A percentile compares a stretch with the other conserved stretches of the same genome.
These are phyloP conservation scores for Catagonus wagneri DNA, from an alignment of 2,113 vertebrate genomes.

Conservation along the genomic window DNA sequence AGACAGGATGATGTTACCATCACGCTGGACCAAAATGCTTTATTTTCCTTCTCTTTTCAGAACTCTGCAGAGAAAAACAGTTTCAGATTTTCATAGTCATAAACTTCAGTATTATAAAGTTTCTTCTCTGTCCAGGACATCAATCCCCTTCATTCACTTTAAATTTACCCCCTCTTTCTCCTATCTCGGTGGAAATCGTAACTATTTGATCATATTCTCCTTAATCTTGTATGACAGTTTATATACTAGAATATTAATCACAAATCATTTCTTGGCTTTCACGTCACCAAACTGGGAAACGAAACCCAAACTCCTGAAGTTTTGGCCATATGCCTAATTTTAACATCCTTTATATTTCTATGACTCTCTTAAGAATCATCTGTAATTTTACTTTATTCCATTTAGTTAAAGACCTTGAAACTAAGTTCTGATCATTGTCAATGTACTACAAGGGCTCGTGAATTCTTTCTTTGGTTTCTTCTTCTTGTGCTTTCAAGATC, in stretches of 20 bases:
- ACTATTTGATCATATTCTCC: neutral
- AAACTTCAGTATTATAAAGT: neutral
- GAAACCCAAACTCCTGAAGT: neutral
- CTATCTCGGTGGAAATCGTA: neutral
- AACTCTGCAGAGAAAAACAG: neutral
- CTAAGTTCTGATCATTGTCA: neutral
- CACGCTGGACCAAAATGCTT: neutral
- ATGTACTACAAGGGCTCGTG: neutral
- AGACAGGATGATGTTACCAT: neutral
- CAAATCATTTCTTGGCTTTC: neutral
- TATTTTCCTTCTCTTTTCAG: conserved; percentile 5
- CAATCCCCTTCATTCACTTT: neutral
- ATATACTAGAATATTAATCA: neutral
- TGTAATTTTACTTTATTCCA: neutral
- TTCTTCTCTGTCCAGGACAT: neutral
- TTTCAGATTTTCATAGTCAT: neutral
- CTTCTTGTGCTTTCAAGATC: neutral
- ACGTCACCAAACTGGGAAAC: neutral
- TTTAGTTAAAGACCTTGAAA: neutral
- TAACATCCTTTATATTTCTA: neutral
- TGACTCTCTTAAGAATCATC: neutral
- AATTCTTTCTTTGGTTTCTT: neutral
- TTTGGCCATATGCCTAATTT: neutral
- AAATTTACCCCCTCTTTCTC: neutral
- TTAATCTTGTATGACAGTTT: neutral